Conservation (phyloP, 2,888 invertebrate genomes). For the Acrobeloides nanus region DNA sequence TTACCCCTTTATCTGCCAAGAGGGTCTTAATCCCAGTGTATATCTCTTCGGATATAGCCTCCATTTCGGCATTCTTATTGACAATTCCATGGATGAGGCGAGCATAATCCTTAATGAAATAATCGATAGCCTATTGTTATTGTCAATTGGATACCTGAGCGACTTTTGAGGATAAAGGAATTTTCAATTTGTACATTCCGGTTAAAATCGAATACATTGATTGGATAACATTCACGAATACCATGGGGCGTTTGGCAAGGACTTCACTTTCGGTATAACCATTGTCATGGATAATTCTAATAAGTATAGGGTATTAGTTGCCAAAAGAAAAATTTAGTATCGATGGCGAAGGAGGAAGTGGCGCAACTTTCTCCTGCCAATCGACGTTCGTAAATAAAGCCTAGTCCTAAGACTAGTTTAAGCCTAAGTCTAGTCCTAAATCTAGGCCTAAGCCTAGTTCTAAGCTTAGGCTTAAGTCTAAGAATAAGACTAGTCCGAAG, state of each 20-base stretch:
- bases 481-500: background rate
- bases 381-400: conserved; percentile 1
- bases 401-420: background rate
- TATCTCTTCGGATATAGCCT: conserved; percentile 18
- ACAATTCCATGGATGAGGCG: conserved; percentile 26
- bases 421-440: background rate
- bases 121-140: background rate
- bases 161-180: conserved; percentile 23
- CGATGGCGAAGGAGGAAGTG: background rate
- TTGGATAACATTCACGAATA: conserved; percentile 99
- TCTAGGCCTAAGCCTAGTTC: background rate
- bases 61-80: conserved; percentile 24
- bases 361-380: background rate
- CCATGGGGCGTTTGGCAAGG: conserved; percentile 97
- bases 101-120: conserved; percentile 22
- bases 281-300: conserved; percentile 99
- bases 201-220: conserved; percentile 78
- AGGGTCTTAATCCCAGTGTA: conserved; percentile 31
- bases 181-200: conserved; percentile 31
- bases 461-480: background rate
- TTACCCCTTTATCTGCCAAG: conserved; percentile 68
- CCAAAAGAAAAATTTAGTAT: background rate
- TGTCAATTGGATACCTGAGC: conserved; percentile 9
- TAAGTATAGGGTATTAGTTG: conserved; percentile 47
- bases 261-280: conserved; percentile 98